Percentiles rank a stretch among this genome's conserved stretches.
These are phyloP conservation scores for Abrostola triplasia DNA, from an alignment of 2,888 invertebrate genomes.

Conservation along the genomic window DNA sequence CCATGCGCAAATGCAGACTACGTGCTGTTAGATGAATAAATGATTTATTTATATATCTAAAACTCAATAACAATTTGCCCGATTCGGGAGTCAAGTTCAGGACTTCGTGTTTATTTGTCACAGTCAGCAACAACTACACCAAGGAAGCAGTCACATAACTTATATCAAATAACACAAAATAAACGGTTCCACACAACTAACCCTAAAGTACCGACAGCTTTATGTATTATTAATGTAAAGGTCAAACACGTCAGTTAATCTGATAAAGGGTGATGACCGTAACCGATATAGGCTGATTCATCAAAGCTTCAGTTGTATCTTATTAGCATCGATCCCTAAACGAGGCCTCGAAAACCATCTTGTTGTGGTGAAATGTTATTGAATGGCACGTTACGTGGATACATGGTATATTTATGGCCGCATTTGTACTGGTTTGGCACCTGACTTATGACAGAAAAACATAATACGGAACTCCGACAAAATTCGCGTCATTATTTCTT, in stretches of 20 bases:
- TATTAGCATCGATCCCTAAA: slow-evolving; percentile 9
- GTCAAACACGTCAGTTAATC: slow-evolving; percentile 8
- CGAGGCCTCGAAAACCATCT: neutral
- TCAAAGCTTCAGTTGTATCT: slow-evolving; percentile 13
- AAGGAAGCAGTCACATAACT: no score
- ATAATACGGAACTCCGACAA: slow-evolving; percentile 18
- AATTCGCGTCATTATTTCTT: slow-evolving; percentile 40
- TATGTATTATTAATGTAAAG: slow-evolving; percentile 4
- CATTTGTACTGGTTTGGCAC: slow-evolving; percentile 2
- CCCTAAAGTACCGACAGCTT: neutral
- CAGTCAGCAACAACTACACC: no score
- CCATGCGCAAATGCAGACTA: no score
- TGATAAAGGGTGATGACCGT: slow-evolving; percentile 3
- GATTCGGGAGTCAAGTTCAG: no score
- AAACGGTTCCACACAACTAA: no score
- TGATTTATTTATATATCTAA: no score
- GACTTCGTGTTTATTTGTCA: no score
- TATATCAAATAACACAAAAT: no score
- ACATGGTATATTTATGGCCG: neutral
- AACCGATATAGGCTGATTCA: slow-evolving; percentile 3
- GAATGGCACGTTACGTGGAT: neutral
- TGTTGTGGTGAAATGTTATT: neutral
- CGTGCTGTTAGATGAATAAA: no score
- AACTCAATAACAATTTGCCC: no score
- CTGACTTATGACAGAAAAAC: slow-evolving; percentile 7